phyloP scores from a whole-genome alignment of 2,888 invertebrate species.

The Eupithecia vulgata region DNA sequence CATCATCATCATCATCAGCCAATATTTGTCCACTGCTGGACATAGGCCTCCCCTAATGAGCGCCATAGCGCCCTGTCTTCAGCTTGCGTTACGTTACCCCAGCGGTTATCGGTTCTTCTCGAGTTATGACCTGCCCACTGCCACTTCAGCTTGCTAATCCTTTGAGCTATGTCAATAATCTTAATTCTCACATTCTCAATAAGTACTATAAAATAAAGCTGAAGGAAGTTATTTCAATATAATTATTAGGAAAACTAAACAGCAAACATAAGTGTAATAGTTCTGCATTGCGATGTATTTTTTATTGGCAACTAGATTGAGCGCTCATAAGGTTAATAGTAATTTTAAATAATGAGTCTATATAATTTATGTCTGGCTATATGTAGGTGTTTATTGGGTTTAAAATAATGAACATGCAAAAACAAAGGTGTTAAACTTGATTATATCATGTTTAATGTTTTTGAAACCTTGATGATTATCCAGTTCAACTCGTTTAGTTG shows the following conservation, averaged over 20 bases:
- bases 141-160: too few relatives aligned
- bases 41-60: too few relatives aligned
- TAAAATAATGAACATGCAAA: background rate
- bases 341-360: conserved; percentile 38
- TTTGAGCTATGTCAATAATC: too few relatives aligned
- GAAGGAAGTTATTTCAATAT: conserved; percentile 47
- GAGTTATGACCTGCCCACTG: too few relatives aligned
- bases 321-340: conserved; percentile 40
- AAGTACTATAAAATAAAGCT: conserved; percentile 21
- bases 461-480: conserved; percentile 30
- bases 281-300: conserved; percentile 38
- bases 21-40: too few relatives aligned
- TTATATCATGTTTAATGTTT: conserved; percentile 23
- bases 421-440: conserved; percentile 20
- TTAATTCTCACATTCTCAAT: too few relatives aligned
- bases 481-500: background rate
- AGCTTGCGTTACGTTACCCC: too few relatives aligned
- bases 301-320: conserved; percentile 36
- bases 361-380: background rate
- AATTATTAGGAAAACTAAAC: conserved; percentile 39
- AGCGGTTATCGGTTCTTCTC: too few relatives aligned
- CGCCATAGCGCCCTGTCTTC: too few relatives aligned
- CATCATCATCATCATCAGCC: too few relatives aligned
- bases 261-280: conserved; percentile 29
- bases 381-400: background rate